A percentile compares a stretch with the other conserved stretches of the same genome.
These are phyloP conservation scores for Melanotaenia maccullochi DNA, from an alignment of 2,797 vertebrate genomes.

Conservation along the genomic window DNA sequence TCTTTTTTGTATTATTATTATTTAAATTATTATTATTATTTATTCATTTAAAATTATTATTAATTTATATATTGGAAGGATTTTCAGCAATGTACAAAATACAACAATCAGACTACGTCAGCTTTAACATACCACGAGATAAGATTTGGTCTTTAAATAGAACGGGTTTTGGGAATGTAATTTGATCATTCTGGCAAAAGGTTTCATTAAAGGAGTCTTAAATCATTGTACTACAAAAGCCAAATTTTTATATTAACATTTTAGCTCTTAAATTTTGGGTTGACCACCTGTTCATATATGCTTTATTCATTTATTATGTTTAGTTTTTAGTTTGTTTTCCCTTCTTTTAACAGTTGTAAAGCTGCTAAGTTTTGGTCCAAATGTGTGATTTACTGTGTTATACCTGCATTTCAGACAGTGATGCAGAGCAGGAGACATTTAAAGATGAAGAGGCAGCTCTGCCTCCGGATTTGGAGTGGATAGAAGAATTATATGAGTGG, in stretches of 20 bases:
- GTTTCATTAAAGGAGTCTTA: background rate
- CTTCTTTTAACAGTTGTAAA: background rate
- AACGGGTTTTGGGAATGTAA: background rate
- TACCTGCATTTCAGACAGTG: constrained; percentile 52
- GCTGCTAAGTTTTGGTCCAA: background rate
- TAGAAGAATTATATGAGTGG: constrained; percentile 61
- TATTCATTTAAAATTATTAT: too few species aligned
- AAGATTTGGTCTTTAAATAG: background rate
- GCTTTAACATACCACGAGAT: background rate
- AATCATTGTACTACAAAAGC: background rate
- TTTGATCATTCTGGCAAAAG: background rate
- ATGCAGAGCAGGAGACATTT: constrained; percentile 35
- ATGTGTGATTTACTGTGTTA: background rate
- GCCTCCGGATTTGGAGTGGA: constrained; percentile 64
- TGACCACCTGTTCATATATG: background rate
- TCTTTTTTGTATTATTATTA: background rate
- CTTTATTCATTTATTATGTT: background rate
- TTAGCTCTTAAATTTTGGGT: background rate
- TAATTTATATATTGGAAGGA: background rate
- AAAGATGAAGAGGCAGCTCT: constrained; percentile 54
- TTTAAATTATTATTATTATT: background rate
- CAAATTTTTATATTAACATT: background rate
- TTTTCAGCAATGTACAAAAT: background rate
- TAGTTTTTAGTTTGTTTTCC: background rate
- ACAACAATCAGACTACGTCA: background rate